These are phyloP conservation scores for Chionis minor DNA, from an alignment of 2,113 vertebrate genomes.

Conservation along the genomic window DNA sequence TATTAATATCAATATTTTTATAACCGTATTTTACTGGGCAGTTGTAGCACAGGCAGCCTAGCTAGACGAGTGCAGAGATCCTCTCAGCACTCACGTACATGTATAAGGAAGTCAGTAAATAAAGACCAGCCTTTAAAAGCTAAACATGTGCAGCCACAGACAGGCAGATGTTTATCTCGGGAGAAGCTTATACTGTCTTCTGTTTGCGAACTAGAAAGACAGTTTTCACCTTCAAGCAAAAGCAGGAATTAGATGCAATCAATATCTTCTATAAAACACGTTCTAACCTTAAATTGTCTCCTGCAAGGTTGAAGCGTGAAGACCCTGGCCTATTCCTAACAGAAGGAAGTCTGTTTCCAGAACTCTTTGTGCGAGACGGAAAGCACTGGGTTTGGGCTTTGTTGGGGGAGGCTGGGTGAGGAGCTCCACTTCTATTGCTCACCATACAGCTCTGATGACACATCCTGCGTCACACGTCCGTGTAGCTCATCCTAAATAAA, in stretches of 20 bases:
- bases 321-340: background rate
- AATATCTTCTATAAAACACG: background rate
- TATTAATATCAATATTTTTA: background rate
- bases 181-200: background rate
- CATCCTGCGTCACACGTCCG: rapidly evolving
- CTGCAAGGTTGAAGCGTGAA: background rate
- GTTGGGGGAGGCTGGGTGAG: rapidly evolving
- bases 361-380: rapidly evolving
- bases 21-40: background rate
- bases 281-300: background rate
- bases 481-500: background rate
- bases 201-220: background rate
- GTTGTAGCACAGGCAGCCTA: background rate
- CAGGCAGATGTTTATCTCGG: slow-evolving; percentile 22
- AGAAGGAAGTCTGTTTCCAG: background rate
- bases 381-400: rapidly evolving
- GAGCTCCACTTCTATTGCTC: background rate
- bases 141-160: background rate
- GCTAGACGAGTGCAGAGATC: background rate
- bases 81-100: background rate
- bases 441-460: background rate
- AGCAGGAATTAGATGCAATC: background rate
- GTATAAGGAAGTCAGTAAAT: background rate
- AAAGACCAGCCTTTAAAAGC: background rate
- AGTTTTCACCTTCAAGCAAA: background rate